Conservation (phyloP, 2,113 vertebrate genomes). For the Channa maculata region DNA sequence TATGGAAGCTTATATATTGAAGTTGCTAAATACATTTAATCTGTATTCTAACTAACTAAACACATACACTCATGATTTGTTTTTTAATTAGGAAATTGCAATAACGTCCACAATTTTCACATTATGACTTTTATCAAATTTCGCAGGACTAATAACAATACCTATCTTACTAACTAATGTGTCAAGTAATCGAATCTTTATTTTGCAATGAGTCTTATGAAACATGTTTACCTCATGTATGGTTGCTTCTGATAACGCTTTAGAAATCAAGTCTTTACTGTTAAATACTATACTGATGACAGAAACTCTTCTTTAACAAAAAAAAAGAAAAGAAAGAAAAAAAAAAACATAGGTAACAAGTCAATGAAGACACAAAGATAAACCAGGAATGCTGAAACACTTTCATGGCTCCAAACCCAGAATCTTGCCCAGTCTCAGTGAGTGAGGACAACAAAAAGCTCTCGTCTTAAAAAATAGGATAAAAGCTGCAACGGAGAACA, state of each 20-base stretch:
- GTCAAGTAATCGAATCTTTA: too few relatives aligned
- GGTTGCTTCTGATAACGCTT: not conserved
- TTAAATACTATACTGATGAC: slow-evolving; percentile 23
- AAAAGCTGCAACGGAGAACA: slow-evolving; percentile 38
- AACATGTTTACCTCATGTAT: too few relatives aligned
- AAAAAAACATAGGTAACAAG: slow-evolving; percentile 22
- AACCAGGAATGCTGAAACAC: slow-evolving; percentile 34
- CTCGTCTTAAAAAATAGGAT: slow-evolving; percentile 14
- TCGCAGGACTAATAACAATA: too few relatives aligned
- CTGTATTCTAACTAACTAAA: too few relatives aligned
- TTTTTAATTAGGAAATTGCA: too few relatives aligned
- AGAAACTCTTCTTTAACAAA: slow-evolving; percentile 15
- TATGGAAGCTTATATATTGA: too few relatives aligned
- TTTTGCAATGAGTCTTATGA: too few relatives aligned
- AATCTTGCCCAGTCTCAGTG: slow-evolving; percentile 22
- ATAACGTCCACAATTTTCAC: too few relatives aligned
- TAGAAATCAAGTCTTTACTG: slow-evolving; percentile 1
- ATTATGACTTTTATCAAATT: too few relatives aligned
- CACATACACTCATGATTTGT: too few relatives aligned
- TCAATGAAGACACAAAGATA: slow-evolving; percentile 51
- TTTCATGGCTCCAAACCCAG: slow-evolving; percentile 36
- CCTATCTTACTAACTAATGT: too few relatives aligned
- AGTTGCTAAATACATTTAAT: too few relatives aligned
- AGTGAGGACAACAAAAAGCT: slow-evolving; percentile 37
- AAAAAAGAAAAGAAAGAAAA: not conserved